phyloP scores from a whole-genome alignment of 2,888 invertebrate genomes.

The Eubasilissa splendida region DNA sequence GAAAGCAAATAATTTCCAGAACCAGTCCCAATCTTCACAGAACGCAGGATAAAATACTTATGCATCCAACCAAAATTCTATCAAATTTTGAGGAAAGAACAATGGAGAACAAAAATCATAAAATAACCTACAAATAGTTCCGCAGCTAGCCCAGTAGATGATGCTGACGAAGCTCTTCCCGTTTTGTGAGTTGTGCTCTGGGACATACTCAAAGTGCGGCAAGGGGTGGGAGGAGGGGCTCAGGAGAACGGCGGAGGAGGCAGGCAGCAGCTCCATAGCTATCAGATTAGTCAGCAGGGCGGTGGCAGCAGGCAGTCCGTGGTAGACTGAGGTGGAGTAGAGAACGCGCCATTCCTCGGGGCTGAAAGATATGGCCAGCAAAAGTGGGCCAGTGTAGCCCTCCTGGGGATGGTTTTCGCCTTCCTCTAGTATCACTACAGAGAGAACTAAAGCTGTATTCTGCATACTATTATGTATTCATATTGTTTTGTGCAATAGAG shows the following conservation, averaged over 20 bases:
- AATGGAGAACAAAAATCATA: too few relatives aligned
- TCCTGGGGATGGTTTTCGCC: slow-evolving; percentile 61
- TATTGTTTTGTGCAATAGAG: too few relatives aligned
- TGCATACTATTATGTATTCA: too few relatives aligned
- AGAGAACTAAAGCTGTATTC: too few relatives aligned
- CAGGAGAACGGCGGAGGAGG: neutral
- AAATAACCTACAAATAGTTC: neutral
- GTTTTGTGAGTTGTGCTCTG: neutral
- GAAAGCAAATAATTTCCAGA: too few relatives aligned
- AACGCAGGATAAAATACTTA: too few relatives aligned
- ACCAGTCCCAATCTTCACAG: too few relatives aligned
- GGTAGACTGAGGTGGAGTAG: slow-evolving; percentile 71
- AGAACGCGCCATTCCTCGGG: slow-evolving; percentile 65
- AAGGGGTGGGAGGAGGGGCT: neutral
- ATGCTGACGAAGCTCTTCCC: slow-evolving; percentile 15
- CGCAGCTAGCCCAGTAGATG: slow-evolving; percentile 40
- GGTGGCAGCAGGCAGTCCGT: slow-evolving; percentile 72
- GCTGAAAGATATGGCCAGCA: slow-evolving; percentile 69
- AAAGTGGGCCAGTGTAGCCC: slow-evolving; percentile 67
- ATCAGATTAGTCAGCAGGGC: slow-evolving; percentile 70
- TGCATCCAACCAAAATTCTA: too few relatives aligned
- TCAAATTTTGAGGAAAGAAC: too few relatives aligned
- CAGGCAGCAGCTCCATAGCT: slow-evolving; percentile 13
- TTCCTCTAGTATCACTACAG: slow-evolving; percentile 66
- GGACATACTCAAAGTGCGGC: neutral